Percentiles rank a stretch among this genome's conserved stretches.
Conservation (phyloP, 2,113 vertebrate species). For the Coturnix japonica region DNA sequence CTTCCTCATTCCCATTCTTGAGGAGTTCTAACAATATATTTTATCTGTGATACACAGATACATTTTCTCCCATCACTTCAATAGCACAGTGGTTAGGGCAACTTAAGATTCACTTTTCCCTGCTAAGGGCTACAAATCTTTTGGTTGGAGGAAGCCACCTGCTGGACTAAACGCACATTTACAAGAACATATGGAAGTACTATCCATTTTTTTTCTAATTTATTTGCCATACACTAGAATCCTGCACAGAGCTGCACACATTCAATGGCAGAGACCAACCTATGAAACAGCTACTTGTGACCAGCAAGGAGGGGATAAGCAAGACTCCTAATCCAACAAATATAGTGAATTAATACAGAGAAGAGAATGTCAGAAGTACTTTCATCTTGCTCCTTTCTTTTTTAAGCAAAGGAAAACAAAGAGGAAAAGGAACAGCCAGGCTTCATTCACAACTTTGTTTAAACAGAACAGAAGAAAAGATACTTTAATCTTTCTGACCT, state of each 20-base stretch:
- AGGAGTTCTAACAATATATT: neutral
- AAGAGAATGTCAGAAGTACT: neutral
- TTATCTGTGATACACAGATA: neutral
- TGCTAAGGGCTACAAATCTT: neutral
- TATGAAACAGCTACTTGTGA: neutral
- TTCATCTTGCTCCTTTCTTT: neutral
- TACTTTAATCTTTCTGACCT: neutral
- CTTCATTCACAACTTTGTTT: neutral
- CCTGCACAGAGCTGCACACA: neutral
- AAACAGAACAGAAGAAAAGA: neutral
- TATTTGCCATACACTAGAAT: neutral
- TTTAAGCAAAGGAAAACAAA: neutral
- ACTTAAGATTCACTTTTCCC: neutral
- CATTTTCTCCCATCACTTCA: neutral
- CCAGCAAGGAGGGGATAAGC: neutral
- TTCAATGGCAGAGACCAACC: neutral
- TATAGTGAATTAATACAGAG: neutral
- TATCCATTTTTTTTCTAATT: neutral
- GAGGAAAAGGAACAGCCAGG: neutral
- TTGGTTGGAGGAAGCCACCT: slow-evolving; percentile 37
- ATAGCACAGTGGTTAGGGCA: neutral
- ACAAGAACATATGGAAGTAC: neutral
- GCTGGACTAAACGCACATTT: slow-evolving; percentile 18
- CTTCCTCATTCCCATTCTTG: neutral
- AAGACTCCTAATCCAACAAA: neutral